Evolutionary conservation across 2,888 invertebrate species (phyloP).

Genomic region (Embidobia sp.): DNA sequence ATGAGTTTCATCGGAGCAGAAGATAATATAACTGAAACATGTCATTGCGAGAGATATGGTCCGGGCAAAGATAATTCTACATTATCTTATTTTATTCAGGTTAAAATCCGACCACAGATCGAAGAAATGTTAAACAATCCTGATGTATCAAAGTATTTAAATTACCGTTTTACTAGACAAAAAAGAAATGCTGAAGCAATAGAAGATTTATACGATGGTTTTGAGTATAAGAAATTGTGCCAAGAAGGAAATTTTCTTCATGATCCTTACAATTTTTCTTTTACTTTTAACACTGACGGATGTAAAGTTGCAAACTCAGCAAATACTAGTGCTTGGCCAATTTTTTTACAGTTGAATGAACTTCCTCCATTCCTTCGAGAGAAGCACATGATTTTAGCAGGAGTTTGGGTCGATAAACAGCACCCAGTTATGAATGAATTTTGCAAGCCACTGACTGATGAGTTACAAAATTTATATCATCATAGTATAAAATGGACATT

Average conservation of each 20-base stretch:
- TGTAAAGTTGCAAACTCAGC: neutral
- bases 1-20: neutral
- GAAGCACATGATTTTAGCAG: slow-evolving; percentile 32
- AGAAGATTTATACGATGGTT: slow-evolving; percentile 32
- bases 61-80: neutral
- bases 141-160: neutral
- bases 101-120: neutral
- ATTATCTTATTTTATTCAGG: neutral
- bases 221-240: slow-evolving; percentile 4
- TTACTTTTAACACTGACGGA: slow-evolving; percentile 6
- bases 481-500: slow-evolving; percentile 1
- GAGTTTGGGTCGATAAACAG: too few relatives aligned
- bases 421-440: too few relatives aligned
- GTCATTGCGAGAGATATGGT: neutral
- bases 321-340: slow-evolving; percentile 5
- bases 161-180: neutral
- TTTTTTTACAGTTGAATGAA: slow-evolving; percentile 18
- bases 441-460: slow-evolving; percentile 7
- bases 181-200: slow-evolving; percentile 2
- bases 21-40: neutral
- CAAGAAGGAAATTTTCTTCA: slow-evolving; percentile 10
- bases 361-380: neutral
- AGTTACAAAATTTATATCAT: slow-evolving; percentile 3
- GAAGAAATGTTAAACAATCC: neutral
- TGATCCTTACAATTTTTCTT: neutral